Conservation (phyloP, 2,888 invertebrate species). For the Campoletis raptor region DNA sequence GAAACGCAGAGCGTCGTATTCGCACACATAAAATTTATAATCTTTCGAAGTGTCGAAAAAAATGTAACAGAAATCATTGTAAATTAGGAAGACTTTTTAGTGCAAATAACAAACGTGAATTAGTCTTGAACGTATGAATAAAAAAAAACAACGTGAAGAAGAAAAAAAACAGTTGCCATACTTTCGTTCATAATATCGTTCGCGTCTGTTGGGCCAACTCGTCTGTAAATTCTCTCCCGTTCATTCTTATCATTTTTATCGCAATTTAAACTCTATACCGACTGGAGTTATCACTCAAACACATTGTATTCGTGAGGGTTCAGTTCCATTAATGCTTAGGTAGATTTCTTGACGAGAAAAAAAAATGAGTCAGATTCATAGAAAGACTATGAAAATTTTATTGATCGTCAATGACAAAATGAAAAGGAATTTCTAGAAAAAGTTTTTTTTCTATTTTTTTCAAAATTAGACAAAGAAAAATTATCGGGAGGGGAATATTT, state of each 20-base stretch:
- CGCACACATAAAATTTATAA: neutral
- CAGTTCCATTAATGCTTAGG: slow-evolving; percentile 62
- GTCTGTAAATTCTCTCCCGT: neutral
- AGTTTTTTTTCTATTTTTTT: neutral
- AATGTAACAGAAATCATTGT: neutral
- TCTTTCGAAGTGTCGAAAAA: neutral
- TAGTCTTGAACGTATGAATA: neutral
- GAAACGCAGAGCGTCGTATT: neutral
- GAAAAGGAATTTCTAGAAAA: neutral
- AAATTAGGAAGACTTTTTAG: neutral
- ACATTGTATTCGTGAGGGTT: slow-evolving; percentile 59
- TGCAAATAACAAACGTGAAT: neutral
- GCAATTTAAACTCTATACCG: slow-evolving; percentile 70
- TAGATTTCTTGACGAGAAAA: slow-evolving; percentile 36
- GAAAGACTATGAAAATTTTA: neutral
- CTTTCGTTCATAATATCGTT: neutral
- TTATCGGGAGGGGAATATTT: neutral
- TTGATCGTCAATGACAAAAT: neutral
- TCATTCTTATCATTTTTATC: slow-evolving; percentile 70
- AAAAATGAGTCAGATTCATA: slow-evolving; percentile 19
- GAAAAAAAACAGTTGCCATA: neutral
- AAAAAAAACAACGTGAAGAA: neutral
- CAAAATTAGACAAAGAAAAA: neutral
- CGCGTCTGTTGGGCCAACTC: neutral
- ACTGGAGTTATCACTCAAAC: slow-evolving; percentile 63